A percentile compares a stretch with the other conserved stretches of the same genome.
These are phyloP conservation scores for Apogon talboti DNA, from an alignment of 2,797 vertebrate species.

Conservation along the genomic window DNA sequence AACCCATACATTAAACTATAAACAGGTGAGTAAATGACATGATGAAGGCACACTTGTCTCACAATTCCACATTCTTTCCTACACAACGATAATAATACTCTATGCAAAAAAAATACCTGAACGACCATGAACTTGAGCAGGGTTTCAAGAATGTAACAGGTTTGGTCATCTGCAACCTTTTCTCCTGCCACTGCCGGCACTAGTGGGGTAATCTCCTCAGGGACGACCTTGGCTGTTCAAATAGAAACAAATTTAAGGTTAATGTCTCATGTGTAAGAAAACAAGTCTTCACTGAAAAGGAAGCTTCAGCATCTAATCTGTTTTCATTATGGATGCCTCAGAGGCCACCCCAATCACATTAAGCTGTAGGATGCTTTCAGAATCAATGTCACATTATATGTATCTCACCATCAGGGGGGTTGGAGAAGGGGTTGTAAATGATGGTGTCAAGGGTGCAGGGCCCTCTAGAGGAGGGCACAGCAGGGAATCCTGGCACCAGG, in stretches of 20 bases:
- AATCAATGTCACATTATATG: not conserved
- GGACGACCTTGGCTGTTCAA: conserved; percentile 90
- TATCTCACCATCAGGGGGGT: conserved; percentile 88
- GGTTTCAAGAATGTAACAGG: conserved; percentile 94
- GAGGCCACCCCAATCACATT: not conserved
- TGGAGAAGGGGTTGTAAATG: conserved; percentile 88
- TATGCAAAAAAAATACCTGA: conserved; percentile 84
- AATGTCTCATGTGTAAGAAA: not conserved
- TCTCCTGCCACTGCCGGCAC: conserved; percentile 91
- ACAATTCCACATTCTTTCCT: not conserved
- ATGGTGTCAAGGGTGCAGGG: conserved; percentile 96
- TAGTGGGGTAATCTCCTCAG: conserved; percentile 95
- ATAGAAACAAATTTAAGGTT: conserved; percentile 24
- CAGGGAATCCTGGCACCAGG: conserved; percentile 96
- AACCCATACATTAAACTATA: not conserved
- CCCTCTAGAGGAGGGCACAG: conserved; percentile 89
- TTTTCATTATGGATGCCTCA: not conserved
- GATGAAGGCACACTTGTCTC: not conserved
- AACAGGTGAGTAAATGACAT: not conserved
- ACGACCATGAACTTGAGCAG: conserved; percentile 96
- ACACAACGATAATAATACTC: not conserved
- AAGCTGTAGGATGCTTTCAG: not conserved
- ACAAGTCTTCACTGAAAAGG: not conserved
- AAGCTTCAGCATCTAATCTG: not conserved
- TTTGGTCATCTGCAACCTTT: conserved; percentile 94